Conservation (phyloP, 2,888 invertebrate genomes). For the Pheosia tremula region DNA sequence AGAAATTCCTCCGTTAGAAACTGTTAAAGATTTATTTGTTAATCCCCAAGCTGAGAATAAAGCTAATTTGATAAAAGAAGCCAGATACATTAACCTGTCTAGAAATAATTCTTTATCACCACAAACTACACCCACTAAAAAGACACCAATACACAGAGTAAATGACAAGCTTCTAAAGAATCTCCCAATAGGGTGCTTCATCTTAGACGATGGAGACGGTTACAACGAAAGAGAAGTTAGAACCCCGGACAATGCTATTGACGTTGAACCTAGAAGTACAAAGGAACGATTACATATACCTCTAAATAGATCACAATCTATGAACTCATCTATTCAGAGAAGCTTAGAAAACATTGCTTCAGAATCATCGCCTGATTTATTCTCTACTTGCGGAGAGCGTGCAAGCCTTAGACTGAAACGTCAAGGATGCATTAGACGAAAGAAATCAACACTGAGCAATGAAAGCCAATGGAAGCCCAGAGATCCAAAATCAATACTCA, state of each 20-base stretch:
- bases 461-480: slow-evolving; percentile 65
- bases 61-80: slow-evolving; percentile 74
- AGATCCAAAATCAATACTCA: slow-evolving; percentile 62
- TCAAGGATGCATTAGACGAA: slow-evolving; percentile 84
- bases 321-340: slow-evolving; percentile 59
- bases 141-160: slow-evolving; percentile 62
- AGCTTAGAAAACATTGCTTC: slow-evolving; percentile 58
- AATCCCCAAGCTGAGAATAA: slow-evolving; percentile 73
- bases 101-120: slow-evolving; percentile 78
- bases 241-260: slow-evolving; percentile 66
- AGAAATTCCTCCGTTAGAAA: slow-evolving; percentile 59
- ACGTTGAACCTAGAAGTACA: slow-evolving; percentile 38
- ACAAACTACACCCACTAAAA: slow-evolving; percentile 67
- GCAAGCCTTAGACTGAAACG: slow-evolving; percentile 75
- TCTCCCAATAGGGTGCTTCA: slow-evolving; percentile 76
- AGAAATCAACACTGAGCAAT: slow-evolving; percentile 76
- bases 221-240: slow-evolving; percentile 80
- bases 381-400: slow-evolving; percentile 52
- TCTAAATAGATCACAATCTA: slow-evolving; percentile 68
- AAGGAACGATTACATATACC: slow-evolving; percentile 38
- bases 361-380: slow-evolving; percentile 73
- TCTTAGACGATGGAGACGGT: slow-evolving; percentile 76
- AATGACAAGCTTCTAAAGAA: slow-evolving; percentile 72
- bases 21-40: slow-evolving; percentile 71
- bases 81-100: slow-evolving; percentile 71